Evolutionary conservation across 2,888 invertebrate genomes (phyloP).

Genomic region (Marronus borbonicus): DNA sequence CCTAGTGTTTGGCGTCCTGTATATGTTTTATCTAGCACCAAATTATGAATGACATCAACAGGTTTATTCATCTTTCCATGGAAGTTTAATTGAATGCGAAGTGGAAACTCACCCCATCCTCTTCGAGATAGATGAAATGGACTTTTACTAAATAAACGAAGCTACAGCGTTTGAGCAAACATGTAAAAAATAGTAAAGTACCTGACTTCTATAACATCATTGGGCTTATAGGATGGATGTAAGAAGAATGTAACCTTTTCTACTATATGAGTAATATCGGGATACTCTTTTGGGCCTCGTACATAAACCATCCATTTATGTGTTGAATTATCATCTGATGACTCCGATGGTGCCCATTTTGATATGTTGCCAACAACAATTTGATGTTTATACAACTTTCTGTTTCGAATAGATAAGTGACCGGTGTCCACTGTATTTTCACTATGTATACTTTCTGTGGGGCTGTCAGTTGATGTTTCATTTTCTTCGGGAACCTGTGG

Average conservation of each 20-base stretch:
- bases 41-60: constrained; percentile 83
- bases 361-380: constrained; percentile 83
- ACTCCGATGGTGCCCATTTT: constrained; percentile 83
- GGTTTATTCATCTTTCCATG: constrained; percentile 82
- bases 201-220: constrained; percentile 86
- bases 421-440: constrained; percentile 25
- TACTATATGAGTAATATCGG: constrained; percentile 77
- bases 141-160: constrained; percentile 73
- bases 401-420: constrained; percentile 59
- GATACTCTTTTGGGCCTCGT: constrained; percentile 77
- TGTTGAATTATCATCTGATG: constrained; percentile 79
- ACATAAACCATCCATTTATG: constrained; percentile 95
- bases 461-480: constrained; percentile 44
- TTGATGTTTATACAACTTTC: constrained; percentile 65
- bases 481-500: constrained; percentile 20
- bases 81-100: constrained; percentile 87
- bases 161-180: constrained; percentile 40
- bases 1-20: constrained; percentile 89
- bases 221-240: constrained; percentile 90
- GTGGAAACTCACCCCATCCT: constrained; percentile 95
- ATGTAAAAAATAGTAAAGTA: constrained; percentile 62
- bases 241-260: constrained; percentile 85
- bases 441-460: constrained; percentile 38
- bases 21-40: constrained; percentile 86
- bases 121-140: constrained; percentile 89